Base-by-base conservation (phyloP, 2,113 vertebrate species). In the Dicrurus megarhynchus region DNA sequence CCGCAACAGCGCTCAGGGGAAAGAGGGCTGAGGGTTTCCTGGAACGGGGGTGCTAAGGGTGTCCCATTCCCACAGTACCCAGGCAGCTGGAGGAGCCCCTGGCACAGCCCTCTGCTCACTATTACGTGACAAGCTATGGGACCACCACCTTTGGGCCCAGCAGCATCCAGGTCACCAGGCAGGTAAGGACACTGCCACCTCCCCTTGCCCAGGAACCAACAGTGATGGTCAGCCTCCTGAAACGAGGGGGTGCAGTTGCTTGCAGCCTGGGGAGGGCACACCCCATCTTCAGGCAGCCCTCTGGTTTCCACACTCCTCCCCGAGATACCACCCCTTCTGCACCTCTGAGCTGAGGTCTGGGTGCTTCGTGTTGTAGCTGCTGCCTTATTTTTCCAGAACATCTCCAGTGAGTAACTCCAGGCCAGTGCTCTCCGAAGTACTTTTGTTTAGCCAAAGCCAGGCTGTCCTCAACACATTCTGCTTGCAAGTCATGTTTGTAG, bases 71-170 rank as follows among this genome's bases (percentile, higher is more conserved):
- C 27, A 22, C 89, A 96, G 95, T 42, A 46, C 86, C 93, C 70
- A 35, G 8, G 33, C 61, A 89, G 39, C 68, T 13, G 61, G 91
- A 67, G 53, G 37, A 69, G 41, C 18, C 30, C 26, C 68, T 20
- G 0, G 55, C 3, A 0, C 88, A 86, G 35, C 75, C 78, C 13
- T 42, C 94, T 33, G 53, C 83, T 61, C 75, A 44, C 60, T 94
- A 88, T 30, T 92, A 90, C 0, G 65, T 94, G 74, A 93, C 93
- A 19, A 95, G 92, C 68, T 96, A 91, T 0, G 57, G 92, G 20
- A 96, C 87, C 49, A 79, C 86, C 68, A 81, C 94, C 33, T 95
- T 94, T 0, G 88, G 94, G n/a, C 41, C 68, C 74, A 95, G 97
- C 93, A 96, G 70, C 55, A 55, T 90, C 78, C 94, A 94, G 0